Evolutionary conservation across 2,113 vertebrate genomes (phyloP), one percentile per base, ranked within the genome.

Genomic region (Aptenodytes patagonicus): DNA sequence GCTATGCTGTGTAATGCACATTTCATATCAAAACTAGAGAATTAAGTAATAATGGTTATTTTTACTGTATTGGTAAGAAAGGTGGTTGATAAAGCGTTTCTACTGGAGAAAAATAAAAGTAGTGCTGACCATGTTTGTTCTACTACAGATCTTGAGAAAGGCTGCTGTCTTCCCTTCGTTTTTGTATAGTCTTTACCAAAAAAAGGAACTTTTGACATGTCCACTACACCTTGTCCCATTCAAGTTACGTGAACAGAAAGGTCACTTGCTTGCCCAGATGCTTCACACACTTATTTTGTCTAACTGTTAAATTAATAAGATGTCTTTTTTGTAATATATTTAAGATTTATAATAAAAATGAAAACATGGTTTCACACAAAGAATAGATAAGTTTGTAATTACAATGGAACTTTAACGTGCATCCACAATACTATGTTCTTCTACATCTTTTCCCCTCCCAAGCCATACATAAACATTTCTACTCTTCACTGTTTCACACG

Each of bases 361-460:
- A 95, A 96, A 97, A 97, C 73, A 76, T 94, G 75, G 76, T 80
- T 95, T 96, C 93, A 97, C 96, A 97, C 94, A 96, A 96, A 95
- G 96, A 90, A 93, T 44, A 95, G 75, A 2, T 24, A 93, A 89
- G 62, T 83, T 31, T 83, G 92, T 94, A 92, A 95, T 95, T 96
- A 94, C 93, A 97, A 93, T 93, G 93, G 95, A 96, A 95, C 61
- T 90, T 83, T 5, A 96, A 75, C 66, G 54, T 96, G 94, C 91
- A 96, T 80, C 90, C 87, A 95, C 94, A 95, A 51, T 31, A 62
- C 90, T 91, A 84, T 62, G n/a, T 87, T 91, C 84, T 55, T 88
- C 95, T 93, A 95, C 8, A 1, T 47, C 79, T 69, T 72, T 36
- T 64, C 69, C 89, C 89, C 46, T 87, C 90, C 85, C 93, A 38